Conservation (phyloP, 1,140 invertebrate species). For the Drosophila lini region DNA sequence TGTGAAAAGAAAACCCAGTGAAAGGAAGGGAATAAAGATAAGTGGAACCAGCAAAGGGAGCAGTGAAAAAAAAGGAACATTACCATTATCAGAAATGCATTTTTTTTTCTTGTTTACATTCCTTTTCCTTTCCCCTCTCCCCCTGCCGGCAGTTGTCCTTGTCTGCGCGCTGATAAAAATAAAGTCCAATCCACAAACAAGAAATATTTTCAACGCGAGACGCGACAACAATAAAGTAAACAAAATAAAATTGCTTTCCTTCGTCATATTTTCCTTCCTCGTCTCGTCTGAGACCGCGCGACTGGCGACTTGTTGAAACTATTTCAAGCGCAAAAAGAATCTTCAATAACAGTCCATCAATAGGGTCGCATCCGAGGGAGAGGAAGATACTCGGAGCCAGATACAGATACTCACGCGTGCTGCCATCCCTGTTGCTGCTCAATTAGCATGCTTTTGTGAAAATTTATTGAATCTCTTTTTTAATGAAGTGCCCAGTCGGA, state of each 20-base stretch:
- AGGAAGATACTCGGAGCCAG: not conserved
- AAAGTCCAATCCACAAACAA: constrained; percentile 56
- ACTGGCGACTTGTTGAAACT: constrained; percentile 59
- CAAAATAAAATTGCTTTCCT: constrained; percentile 55
- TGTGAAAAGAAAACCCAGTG: constrained; percentile 8
- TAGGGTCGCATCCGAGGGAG: not conserved
- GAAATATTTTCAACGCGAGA: constrained; percentile 34
- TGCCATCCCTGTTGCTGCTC: constrained; percentile 14
- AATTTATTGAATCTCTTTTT: constrained; percentile 43
- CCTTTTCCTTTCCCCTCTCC: not conserved
- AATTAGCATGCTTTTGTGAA: constrained; percentile 61
- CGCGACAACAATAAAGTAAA: constrained; percentile 58
- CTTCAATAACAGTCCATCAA: constrained; percentile 31
- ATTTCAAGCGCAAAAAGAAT: constrained; percentile 51
- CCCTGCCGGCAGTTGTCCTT: constrained; percentile 20
- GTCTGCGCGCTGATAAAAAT: constrained; percentile 57
- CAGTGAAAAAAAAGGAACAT: constrained; percentile 21
- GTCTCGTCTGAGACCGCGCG: constrained; percentile 4
- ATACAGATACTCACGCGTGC: constrained; percentile 3
- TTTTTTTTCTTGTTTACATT: constrained; percentile 53
- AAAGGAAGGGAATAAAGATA: constrained; percentile 15
- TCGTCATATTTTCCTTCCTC: constrained; percentile 28
- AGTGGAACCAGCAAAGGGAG: constrained; percentile 17
- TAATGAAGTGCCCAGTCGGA: constrained; percentile 37
- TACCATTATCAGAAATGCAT: constrained; percentile 51